A percentile compares a stretch with the other conserved stretches of the same genome.
Evolutionary conservation across 2,888 invertebrate genomes (phyloP).

Genomic region (Aelia acuminata): DNA sequence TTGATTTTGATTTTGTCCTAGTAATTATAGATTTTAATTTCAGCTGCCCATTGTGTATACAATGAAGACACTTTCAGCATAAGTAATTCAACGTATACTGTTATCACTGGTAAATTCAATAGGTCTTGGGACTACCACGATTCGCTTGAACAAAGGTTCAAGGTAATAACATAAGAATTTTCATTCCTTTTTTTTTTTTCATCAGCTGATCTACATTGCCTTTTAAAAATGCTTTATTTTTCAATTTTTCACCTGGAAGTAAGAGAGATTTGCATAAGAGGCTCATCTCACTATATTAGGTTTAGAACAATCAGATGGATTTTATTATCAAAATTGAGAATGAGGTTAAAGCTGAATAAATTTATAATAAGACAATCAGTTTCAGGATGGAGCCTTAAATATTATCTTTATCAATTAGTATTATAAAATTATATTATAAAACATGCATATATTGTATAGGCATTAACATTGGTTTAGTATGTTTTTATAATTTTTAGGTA

Average conservation of each 20-base stretch:
- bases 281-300: too few relatives aligned
- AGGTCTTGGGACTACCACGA: background rate
- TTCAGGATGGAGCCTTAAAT: background rate
- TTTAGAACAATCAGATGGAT: too few relatives aligned
- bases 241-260: too few relatives aligned
- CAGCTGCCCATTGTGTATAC: conserved; percentile 15
- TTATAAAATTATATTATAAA: too few relatives aligned
- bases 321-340: too few relatives aligned
- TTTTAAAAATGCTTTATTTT: too few relatives aligned
- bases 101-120: background rate
- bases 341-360: background rate
- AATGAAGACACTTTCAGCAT: background rate
- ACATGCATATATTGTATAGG: too few relatives aligned
- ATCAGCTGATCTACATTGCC: too few relatives aligned
- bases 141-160: background rate
- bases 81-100: background rate
- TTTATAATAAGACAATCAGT: background rate
- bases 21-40: background rate
- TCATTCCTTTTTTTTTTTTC: background rate
- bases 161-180: background rate
- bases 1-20: background rate
- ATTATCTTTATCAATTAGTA: background rate
- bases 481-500: background rate
- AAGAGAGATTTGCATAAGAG: too few relatives aligned
- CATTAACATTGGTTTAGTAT: too few relatives aligned